Percentiles rank a stretch among this genome's conserved stretches.
Evolutionary conservation across 2,888 invertebrate genomes (phyloP).

Genomic region (Idaea aversata): DNA sequence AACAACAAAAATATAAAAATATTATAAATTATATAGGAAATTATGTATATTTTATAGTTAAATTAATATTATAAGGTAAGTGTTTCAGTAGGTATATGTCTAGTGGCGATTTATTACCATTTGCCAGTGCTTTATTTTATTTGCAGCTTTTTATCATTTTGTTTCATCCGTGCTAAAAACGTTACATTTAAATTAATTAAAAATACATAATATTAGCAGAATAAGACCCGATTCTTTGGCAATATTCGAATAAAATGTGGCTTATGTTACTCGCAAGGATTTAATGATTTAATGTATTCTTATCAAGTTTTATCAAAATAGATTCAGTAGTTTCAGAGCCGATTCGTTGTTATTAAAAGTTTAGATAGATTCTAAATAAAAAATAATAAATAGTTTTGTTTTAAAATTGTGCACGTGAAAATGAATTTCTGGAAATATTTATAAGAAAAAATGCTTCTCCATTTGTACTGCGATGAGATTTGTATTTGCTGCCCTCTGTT

Average conservation of each 20-base stretch:
- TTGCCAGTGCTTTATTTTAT: slow-evolving; percentile 57
- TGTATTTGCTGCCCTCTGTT: no score
- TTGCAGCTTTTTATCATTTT: slow-evolving; percentile 64
- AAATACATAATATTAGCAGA: slow-evolving; percentile 3
- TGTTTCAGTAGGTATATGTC: slow-evolving; percentile 39
- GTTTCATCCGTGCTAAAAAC: slow-evolving; percentile 33
- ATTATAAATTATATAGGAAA: slow-evolving; percentile 24
- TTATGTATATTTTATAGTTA: slow-evolving; percentile 25
- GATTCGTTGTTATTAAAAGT: no score
- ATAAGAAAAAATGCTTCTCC: no score
- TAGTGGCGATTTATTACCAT: slow-evolving; percentile 48
- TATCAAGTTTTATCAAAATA: no score
- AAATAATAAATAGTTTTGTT: not conserved
- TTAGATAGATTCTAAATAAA: no score
- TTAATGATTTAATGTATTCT: no score
- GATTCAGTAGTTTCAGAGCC: no score
- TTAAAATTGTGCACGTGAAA: not conserved
- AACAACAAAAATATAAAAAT: slow-evolving; percentile 20
- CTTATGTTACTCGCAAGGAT: no score
- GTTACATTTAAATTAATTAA: slow-evolving; percentile 23
- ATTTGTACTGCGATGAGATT: no score
- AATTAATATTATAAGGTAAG: slow-evolving; percentile 39
- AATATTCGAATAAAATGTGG: no score
- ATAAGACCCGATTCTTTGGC: no score
- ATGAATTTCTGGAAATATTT: not conserved